Evolutionary conservation across 2,888 invertebrate genomes (phyloP), one percentile per base, ranked within the genome.

Genomic region (Achlya flavicornis): DNA sequence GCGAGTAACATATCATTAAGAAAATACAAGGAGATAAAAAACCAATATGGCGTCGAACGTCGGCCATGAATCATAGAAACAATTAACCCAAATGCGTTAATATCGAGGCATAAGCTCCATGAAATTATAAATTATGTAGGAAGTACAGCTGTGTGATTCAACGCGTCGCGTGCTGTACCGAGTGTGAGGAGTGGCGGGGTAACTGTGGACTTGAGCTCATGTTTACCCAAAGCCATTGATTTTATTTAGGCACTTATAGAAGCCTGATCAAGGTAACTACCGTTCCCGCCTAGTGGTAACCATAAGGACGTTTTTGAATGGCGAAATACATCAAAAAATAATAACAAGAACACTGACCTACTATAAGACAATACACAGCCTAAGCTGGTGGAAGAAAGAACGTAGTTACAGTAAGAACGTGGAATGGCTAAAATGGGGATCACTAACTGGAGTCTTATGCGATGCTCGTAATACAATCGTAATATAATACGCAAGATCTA

Each of bases 101-200:
- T 71, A 73, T 76, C 76, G 73, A 53, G 78, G 73, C 43, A 60
- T 80, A 75, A 76, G 76, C 80, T 84, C 84, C 85, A 86, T 90
- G 88, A 89, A 90, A 90, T 91, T 89, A 87, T 87, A 85, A 90
- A 89, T 89, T 84, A 89, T 87, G 84, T 88, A 90, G 90, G 90
- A 90, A 90, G 87, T 83, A 75, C 71, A 66, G 69, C 64, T 76
- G 71, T 72, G 75, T 88, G 89, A 88, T 83, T 88, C 88, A 88
- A 69, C 32, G 61, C 67, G 66, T 83, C 77, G 87, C 87, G 85
- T 88, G 85, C 73, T 75, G 72, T 68, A 62, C 65, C 68, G 60
- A 53, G 26, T 12, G 58, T 41, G 58, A 62, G 61, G 57, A 61
- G 63, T 64, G 57, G 57, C 53, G 61, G 48, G 10, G 32, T 57